Conservation (phyloP, 1,140 invertebrate genomes). For the Solen grandis region DNA sequence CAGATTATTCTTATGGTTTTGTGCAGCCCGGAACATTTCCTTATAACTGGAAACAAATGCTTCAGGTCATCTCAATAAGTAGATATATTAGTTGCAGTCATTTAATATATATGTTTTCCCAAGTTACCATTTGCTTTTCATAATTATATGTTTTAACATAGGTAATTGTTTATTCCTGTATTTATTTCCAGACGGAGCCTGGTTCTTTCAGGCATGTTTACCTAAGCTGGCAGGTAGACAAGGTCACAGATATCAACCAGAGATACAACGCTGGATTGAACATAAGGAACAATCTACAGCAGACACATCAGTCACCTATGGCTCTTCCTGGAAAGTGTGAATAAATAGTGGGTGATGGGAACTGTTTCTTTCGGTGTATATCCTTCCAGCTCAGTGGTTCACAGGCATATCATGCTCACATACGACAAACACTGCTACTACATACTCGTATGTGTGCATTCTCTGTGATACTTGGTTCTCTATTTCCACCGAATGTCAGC, state of each 20-base stretch:
- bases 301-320: not conserved
- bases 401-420: not conserved
- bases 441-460: constrained; percentile 21
- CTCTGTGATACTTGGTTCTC: constrained; percentile 9
- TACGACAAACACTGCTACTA: constrained; percentile 6
- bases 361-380: constrained; percentile 12
- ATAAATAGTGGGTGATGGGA: not conserved
- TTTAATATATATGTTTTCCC: too few species aligned
- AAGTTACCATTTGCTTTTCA: too few species aligned
- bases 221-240: not conserved
- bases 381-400: not conserved
- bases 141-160: too few species aligned
- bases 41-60: too few species aligned
- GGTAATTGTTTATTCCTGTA: too few species aligned
- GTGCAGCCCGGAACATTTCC: too few species aligned
- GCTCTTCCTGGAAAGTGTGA: not conserved
- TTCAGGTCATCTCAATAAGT: too few species aligned
- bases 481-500: constrained; percentile 16
- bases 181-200: too few species aligned
- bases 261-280: not conserved
- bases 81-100: too few species aligned
- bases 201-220: too few species aligned
- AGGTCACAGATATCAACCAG: not conserved
- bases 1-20: too few species aligned
- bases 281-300: not conserved